phyloP scores from a whole-genome alignment of 2,113 vertebrate genomes.

The Bubo scandiacus region DNA sequence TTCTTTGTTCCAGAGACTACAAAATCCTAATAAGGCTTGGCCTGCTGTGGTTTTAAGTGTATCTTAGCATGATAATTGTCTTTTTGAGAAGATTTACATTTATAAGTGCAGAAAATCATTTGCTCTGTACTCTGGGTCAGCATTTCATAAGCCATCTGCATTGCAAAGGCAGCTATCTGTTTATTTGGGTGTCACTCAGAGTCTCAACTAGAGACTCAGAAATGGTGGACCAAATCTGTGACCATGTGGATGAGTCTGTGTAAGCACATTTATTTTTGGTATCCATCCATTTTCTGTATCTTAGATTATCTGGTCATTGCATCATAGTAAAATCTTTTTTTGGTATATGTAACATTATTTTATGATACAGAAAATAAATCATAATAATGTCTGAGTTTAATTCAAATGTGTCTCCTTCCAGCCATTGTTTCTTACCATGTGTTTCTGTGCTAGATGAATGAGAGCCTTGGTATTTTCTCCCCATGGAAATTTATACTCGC shows the following conservation, averaged over 20 bases:
- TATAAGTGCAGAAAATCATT: background rate
- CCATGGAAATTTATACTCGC: background rate
- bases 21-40: background rate
- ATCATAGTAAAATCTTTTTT: background rate
- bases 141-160: background rate
- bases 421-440: background rate
- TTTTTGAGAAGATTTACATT: background rate
- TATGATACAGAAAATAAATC: background rate
- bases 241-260: background rate
- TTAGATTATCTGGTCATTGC: background rate
- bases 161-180: background rate
- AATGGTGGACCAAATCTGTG: background rate
- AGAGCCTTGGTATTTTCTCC: background rate
- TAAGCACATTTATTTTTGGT: background rate
- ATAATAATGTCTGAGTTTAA: background rate
- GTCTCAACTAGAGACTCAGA: background rate
- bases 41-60: background rate
- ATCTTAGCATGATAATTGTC: background rate
- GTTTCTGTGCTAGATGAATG: background rate
- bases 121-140: background rate
- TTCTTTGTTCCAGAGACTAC: background rate
- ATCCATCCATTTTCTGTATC: background rate
- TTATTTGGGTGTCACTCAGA: background rate
- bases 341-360: background rate
- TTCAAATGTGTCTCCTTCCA: background rate